These are phyloP conservation scores for Heliconius melpomene DNA, from an alignment of 1,140 invertebrate genomes.

Conservation along the genomic window DNA sequence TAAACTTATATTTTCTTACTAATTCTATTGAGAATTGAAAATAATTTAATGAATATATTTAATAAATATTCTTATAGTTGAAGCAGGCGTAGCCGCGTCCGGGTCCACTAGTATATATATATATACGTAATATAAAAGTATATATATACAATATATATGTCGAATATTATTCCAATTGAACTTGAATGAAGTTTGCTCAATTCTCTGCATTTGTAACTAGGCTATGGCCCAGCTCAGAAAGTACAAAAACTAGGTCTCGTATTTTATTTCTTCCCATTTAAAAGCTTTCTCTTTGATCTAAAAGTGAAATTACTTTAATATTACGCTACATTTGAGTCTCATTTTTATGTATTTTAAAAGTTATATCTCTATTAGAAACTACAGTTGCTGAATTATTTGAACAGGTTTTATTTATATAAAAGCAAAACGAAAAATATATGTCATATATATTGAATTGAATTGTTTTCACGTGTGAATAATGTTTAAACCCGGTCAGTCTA, in stretches of 20 bases:
- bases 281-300: conserved; percentile 43
- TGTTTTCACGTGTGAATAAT: too few relatives aligned
- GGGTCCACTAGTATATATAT: too few relatives aligned
- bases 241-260: conserved; percentile 42
- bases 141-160: too few relatives aligned
- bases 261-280: conserved; percentile 40
- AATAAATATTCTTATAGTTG: too few relatives aligned
- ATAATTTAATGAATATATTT: too few relatives aligned
- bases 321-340: conserved; percentile 37
- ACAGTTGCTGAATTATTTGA: background rate
- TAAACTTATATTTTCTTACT: too few relatives aligned
- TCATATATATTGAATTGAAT: background rate
- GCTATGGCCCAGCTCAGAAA: conserved; percentile 35
- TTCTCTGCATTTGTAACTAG: conserved; percentile 32
- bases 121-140: too few relatives aligned
- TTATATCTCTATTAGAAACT: conserved; percentile 8
- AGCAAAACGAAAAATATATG: background rate
- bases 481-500: too few relatives aligned
- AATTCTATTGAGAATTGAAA: too few relatives aligned
- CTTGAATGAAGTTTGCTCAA: conserved; percentile 28
- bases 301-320: conserved; percentile 42
- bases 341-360: conserved; percentile 18
- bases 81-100: too few relatives aligned
- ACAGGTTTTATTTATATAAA: background rate
- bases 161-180: conserved; percentile 20